Conservation (phyloP, 2,113 vertebrate species). For the Alectura lathami region DNA sequence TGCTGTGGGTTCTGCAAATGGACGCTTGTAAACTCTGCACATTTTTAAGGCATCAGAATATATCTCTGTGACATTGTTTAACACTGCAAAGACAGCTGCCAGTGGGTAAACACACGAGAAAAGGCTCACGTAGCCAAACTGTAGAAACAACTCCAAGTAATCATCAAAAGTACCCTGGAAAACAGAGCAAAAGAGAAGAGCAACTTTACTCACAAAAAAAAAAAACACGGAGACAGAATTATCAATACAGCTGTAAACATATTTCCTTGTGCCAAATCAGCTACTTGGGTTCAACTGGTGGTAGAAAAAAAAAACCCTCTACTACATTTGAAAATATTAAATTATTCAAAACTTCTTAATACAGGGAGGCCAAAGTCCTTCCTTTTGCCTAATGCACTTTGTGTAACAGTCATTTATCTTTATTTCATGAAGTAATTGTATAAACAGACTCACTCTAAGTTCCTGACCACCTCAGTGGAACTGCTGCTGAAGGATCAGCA, state of each 20-base stretch:
- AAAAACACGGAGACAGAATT: not conserved
- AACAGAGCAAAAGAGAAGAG: not conserved
- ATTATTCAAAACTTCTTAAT: not conserved
- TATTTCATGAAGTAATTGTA: not conserved
- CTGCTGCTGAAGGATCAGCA: not conserved
- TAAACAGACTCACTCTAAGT: not conserved
- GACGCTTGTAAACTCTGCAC: conserved; percentile 93
- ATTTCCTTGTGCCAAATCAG: not conserved
- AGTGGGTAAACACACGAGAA: conserved; percentile 97
- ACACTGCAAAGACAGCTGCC: conserved; percentile 92
- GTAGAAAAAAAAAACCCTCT: not conserved
- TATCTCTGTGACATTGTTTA: conserved; percentile 95
- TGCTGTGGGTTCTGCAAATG: conserved; percentile 89
- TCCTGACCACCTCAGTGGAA: not conserved
- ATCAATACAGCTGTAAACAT: not conserved
- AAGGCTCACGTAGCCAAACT: conserved; percentile 97
- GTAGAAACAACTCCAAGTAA: conserved; percentile 94
- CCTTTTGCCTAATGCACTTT: not conserved
- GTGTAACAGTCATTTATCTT: not conserved
- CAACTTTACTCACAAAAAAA: not conserved
- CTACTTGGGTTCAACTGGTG: not conserved
- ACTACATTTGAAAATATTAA: not conserved
- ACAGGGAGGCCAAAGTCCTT: not conserved
- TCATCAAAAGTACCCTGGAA: conserved; percentile 96
- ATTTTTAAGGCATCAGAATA: conserved; percentile 97